phyloP scores from a whole-genome alignment of 1,140 invertebrate species.

The Heterodera schachtii region DNA sequence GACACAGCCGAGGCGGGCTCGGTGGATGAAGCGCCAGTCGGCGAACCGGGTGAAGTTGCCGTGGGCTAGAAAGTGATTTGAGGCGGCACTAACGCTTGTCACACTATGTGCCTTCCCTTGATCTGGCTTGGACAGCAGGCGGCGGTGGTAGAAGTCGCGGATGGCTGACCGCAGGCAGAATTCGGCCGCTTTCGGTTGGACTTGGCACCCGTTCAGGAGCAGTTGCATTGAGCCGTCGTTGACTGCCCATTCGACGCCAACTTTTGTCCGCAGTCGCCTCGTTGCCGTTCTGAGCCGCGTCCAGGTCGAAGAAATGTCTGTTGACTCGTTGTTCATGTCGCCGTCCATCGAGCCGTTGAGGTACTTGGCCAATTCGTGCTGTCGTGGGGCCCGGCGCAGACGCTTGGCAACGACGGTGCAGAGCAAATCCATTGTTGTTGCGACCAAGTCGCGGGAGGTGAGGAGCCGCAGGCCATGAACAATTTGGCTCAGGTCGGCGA shows the following conservation, averaged over 20 bases:
- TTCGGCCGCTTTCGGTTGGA: not conserved
- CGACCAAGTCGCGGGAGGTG: conserved; percentile 4
- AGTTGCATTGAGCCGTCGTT: not conserved
- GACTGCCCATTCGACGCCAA: not conserved
- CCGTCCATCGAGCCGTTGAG: conserved; percentile 5
- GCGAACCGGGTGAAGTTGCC: conserved; percentile 20
- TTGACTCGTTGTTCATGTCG: not conserved
- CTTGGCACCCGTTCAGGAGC: not conserved
- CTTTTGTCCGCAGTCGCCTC: not conserved
- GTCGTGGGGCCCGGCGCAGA: not conserved
- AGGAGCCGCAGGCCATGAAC: conserved; percentile 24
- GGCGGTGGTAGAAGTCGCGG: not conserved
- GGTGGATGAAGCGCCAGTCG: conserved; percentile 3
- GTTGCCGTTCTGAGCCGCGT: not conserved
- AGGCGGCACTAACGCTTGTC: not conserved
- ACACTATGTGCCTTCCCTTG: conserved; percentile 25
- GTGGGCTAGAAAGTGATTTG: not conserved
- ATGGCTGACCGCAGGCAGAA: not conserved
- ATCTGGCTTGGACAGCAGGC: conserved; percentile 22
- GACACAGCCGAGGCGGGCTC: conserved; percentile 12
- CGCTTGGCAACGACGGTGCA: not conserved
- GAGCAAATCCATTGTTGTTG: not conserved
- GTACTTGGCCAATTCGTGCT: not conserved
- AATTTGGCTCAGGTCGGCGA: conserved; percentile 22
- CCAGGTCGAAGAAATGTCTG: not conserved